Percentiles rank a stretch among this genome's conserved stretches.
phyloP scores from a whole-genome alignment of 2,113 vertebrate genomes.

The Larimichthys crocea region DNA sequence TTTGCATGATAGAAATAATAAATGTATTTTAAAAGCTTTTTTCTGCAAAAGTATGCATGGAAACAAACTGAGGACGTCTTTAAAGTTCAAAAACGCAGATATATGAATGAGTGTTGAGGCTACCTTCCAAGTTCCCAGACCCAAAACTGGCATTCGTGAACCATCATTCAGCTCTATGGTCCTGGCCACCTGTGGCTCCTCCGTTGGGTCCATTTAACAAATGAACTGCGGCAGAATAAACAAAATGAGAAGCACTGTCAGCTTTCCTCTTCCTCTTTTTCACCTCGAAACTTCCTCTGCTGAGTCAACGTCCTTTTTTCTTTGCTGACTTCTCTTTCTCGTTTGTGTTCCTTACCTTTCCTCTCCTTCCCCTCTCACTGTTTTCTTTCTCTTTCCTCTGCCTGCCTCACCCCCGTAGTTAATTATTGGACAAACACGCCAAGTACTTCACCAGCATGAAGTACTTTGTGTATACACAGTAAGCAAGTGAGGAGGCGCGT shows the following conservation, averaged over 20 bases:
- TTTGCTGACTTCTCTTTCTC: constrained; percentile 17
- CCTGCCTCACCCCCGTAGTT: constrained; percentile 50
- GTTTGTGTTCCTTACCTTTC: neutral
- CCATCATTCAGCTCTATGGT: constrained; percentile 79
- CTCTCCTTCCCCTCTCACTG: neutral
- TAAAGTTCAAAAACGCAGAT: neutral
- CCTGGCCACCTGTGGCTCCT: constrained; percentile 48
- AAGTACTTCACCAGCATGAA: constrained; percentile 39
- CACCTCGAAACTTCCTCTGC: constrained; percentile 20
- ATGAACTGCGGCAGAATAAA: neutral
- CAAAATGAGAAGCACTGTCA: neutral
- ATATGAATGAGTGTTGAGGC: neutral
- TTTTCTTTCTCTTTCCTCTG: constrained; percentile 23
- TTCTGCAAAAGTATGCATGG: neutral
- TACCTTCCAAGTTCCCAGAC: constrained; percentile 84
- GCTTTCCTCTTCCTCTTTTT: constrained; percentile 56
- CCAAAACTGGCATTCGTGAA: constrained; percentile 81
- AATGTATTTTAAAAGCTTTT: neutral
- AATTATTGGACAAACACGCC: constrained; percentile 70
- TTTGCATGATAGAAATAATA: neutral
- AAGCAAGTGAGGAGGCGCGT: constrained; percentile 37
- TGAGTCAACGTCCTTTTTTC: constrained; percentile 53
- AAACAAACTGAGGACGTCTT: neutral
- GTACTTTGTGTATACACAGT: constrained; percentile 55
- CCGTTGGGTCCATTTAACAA: constrained; percentile 54